phyloP scores from a whole-genome alignment of 2,888 invertebrate species.

The Acrobasis consociella region DNA sequence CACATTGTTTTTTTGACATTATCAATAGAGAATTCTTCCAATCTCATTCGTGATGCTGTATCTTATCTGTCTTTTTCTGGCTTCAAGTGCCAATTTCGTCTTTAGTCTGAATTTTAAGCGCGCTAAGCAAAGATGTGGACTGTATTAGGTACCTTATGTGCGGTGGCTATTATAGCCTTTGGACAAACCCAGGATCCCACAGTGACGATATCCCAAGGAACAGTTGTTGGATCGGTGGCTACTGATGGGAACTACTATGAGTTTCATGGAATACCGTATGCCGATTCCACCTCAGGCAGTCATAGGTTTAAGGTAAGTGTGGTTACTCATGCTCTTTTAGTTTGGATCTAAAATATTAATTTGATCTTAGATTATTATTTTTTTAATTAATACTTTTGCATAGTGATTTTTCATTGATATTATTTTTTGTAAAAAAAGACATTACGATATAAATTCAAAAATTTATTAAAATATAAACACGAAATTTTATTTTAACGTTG shows the following conservation, averaged over 20 bases:
- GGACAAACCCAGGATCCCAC: conserved; percentile 39
- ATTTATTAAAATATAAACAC: no score
- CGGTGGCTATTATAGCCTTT: conserved; percentile 35
- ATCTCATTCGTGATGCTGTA: neutral
- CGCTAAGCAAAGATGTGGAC: conserved; percentile 48
- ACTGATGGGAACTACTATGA: conserved; percentile 51
- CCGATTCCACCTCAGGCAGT: conserved; percentile 63
- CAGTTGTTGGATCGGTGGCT: conserved; percentile 52
- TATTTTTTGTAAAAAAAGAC: no score
- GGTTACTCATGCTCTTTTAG: conserved; percentile 16
- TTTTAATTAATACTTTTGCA: no score
- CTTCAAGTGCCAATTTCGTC: conserved; percentile 19
- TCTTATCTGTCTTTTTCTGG: conserved; percentile 3
- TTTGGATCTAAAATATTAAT: no score
- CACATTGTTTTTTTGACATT: conserved; percentile 2
- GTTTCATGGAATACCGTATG: conserved; percentile 71
- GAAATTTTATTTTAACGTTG: no score
- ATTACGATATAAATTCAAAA: no score
- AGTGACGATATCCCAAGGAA: conserved; percentile 58
- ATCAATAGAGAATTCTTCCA: neutral
- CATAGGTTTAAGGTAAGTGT: conserved; percentile 65
- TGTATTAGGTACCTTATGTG: conserved; percentile 34
- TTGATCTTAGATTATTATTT: no score
- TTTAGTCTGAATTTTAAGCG: conserved; percentile 40
- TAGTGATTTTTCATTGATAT: no score